Evolutionary conservation across 2,888 invertebrate genomes (phyloP), one percentile per base, ranked within the genome.

Genomic region (Apamea epomidion): DNA sequence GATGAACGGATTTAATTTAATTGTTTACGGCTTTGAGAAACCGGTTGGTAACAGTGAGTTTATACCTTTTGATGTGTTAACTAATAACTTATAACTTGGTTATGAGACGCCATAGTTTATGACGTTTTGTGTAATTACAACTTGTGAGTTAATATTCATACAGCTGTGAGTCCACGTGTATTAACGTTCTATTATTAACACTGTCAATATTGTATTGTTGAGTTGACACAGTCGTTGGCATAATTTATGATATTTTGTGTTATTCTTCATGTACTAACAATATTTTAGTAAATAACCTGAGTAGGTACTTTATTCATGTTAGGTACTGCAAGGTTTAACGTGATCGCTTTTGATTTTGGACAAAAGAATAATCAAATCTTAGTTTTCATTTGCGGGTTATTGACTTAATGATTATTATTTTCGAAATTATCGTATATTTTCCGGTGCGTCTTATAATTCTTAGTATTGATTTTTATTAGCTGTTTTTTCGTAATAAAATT

Each of bases 91-190:
- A 5, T 21, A 18, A 68, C 68, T 48, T 37, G 68, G 45, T 51
- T 65, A 29, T 42, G 16, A 51, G n/a, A 21, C 25, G 54, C 29
- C 54, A 62, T 62, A 54, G 10, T 60, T 51, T 7, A 29, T 42
- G 10, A 71, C 5, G n/a, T 65, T 62, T 32, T 70, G n/a, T 60
- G n/a, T 71, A 64, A 73, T 77, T 69, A 82, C 51, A 60, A 72
- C 54, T 58, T 68, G 71, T 64, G 10, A 60, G 25, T 68, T 74
- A 60, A 78, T 67, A 73, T 78, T 71, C 51, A 62, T 21, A 70
- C 73, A 82, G 65, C 78, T 82, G 83, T 70, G 29, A n/a, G 25
- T 29, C 14, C 76, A 62, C n/a, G n/a, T 76, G 76, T 71, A 21
- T 60, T 68, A 42, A 21, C 25, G n/a, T 60, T 76, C 62, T 42